Percentiles rank a stretch among this genome's conserved stretches.
Evolutionary conservation across 1,140 invertebrate genomes (phyloP).

Genomic region (Lepidurus apus): DNA sequence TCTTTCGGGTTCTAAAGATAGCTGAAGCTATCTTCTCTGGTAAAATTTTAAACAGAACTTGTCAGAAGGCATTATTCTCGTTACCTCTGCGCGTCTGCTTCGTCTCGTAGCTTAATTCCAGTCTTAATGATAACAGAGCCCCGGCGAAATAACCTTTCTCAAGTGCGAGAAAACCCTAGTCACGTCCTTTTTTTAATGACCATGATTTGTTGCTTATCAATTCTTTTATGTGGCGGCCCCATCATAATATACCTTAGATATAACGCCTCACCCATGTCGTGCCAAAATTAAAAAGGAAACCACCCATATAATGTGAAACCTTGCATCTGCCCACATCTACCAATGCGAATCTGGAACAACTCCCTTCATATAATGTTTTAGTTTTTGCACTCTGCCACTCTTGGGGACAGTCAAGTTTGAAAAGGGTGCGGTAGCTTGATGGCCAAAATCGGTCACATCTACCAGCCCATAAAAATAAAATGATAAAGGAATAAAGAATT

Average conservation of each 20-base stretch:
- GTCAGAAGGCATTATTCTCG: constrained; percentile 12
- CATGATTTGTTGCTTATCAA: background rate
- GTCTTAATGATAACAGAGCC: background rate
- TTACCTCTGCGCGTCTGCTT: background rate
- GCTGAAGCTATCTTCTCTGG: background rate
- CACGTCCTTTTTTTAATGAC: background rate
- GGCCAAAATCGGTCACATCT: too few relatives aligned
- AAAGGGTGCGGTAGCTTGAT: too few relatives aligned
- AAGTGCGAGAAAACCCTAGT: constrained; percentile 7
- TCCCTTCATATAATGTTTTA: too few relatives aligned
- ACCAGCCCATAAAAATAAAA: too few relatives aligned
- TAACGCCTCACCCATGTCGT: background rate
- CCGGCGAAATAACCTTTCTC: background rate
- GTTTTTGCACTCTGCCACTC: too few relatives aligned
- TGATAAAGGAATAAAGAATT: too few relatives aligned
- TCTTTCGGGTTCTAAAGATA: background rate
- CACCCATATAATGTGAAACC: background rate
- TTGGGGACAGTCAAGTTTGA: too few relatives aligned
- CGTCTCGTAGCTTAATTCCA: background rate
- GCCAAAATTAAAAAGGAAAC: constrained; percentile 20
- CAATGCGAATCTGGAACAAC: too few relatives aligned
- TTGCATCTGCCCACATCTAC: background rate
- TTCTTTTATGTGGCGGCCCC: background rate
- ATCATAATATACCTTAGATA: constrained; percentile 1
- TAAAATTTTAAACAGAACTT: background rate